Conservation (phyloP, 2,888 invertebrate species). For the Geotrupes spiniger region DNA sequence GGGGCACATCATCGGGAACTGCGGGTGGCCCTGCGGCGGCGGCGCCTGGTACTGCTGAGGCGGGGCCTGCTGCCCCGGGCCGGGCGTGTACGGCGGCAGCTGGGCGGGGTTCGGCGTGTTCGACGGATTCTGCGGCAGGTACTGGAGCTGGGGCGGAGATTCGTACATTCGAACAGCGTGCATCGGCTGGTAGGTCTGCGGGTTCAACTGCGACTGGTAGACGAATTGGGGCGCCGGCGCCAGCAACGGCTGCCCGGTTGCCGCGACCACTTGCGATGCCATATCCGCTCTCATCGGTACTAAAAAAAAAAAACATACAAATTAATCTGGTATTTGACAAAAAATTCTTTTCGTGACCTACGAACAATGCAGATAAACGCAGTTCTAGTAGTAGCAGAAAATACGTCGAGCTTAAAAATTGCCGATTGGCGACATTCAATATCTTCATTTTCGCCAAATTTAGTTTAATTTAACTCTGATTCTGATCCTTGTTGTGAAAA, state of each 20-base stretch:
- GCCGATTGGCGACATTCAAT: no score
- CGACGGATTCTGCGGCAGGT: constrained; percentile 53
- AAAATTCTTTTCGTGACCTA: not conserved
- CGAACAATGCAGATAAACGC: no score
- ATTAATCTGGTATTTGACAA: not conserved
- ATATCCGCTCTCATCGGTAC: constrained; percentile 57
- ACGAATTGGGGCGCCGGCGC: constrained; percentile 74
- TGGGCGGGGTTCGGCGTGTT: constrained; percentile 52
- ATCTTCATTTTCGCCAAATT: no score
- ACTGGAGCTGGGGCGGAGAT: constrained; percentile 51
- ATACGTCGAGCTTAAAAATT: no score
- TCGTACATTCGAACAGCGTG: constrained; percentile 70
- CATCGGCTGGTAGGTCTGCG: constrained; percentile 49
- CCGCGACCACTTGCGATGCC: constrained; percentile 72
- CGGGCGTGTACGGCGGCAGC: constrained; percentile 37
- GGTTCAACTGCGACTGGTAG: constrained; percentile 44
- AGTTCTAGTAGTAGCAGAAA: no score
- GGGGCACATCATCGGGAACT: constrained; percentile 61
- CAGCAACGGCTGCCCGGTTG: constrained; percentile 80
- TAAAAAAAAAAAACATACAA: constrained; percentile 33
- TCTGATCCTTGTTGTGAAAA: no score
- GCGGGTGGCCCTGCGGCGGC: constrained; percentile 55
- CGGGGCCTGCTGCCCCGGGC: constrained; percentile 46
- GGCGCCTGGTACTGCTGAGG: constrained; percentile 60
- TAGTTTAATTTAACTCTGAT: no score